Conservation (phyloP, 2,113 vertebrate genomes). For the Stomatorhinus ivindoensis region DNA sequence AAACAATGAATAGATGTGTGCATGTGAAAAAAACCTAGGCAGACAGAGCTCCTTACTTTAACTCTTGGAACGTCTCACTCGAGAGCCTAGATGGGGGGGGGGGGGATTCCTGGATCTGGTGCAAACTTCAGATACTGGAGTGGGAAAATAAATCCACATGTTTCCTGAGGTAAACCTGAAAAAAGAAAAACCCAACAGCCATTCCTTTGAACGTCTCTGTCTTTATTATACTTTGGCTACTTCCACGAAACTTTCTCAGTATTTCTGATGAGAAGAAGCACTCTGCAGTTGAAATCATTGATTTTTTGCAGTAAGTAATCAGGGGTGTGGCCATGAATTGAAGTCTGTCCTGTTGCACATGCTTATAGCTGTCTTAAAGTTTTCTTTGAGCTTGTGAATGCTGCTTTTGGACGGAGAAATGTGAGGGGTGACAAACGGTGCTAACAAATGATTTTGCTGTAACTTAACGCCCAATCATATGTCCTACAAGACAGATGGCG, state of each 20-base stretch:
- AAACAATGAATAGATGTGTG: conserved; percentile 18
- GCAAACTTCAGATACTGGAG: conserved; percentile 46
- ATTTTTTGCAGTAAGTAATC: not conserved
- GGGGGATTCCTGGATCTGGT: conserved; percentile 42
- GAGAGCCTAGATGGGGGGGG: conserved; percentile 31
- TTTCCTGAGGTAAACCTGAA: conserved; percentile 47
- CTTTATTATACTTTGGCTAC: conserved; percentile 43
- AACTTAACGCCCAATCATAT: not conserved
- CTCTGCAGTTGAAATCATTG: conserved; percentile 22
- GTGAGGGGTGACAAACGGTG: not conserved
- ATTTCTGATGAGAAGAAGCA: conserved; percentile 33
- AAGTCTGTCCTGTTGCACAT: not conserved
- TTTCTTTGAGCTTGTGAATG: not conserved
- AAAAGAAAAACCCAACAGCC: conserved; percentile 27
- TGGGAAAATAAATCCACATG: conserved; percentile 49
- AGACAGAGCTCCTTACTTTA: conserved; percentile 17
- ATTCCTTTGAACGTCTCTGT: conserved; percentile 35
- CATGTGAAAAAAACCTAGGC: not conserved
- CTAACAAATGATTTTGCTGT: conserved; percentile 2
- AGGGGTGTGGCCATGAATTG: not conserved
- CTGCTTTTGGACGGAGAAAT: not conserved
- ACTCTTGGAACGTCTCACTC: conserved; percentile 17
- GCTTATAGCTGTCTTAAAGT: not conserved
- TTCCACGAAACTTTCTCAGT: conserved; percentile 32
- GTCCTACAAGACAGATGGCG: conserved; percentile 30